These are phyloP conservation scores for Flexamia atlantica DNA, from an alignment of 2,888 invertebrate genomes.

Conservation along the genomic window DNA sequence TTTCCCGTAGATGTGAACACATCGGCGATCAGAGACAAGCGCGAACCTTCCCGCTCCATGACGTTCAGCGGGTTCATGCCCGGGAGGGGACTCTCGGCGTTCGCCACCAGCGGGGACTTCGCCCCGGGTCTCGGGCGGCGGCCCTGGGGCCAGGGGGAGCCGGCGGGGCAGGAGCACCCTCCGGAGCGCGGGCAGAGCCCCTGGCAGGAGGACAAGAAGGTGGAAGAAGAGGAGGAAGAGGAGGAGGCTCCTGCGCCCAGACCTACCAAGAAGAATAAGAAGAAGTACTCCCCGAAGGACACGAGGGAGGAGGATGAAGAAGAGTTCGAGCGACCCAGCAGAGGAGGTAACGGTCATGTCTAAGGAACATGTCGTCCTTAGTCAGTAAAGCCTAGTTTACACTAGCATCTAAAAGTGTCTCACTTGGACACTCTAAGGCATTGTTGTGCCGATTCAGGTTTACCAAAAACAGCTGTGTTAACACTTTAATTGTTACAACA, in stretches of 20 bases:
- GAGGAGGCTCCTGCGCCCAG: slow-evolving; percentile 41
- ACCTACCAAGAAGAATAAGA: slow-evolving; percentile 54
- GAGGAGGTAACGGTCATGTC: neutral
- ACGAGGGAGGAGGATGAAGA: slow-evolving; percentile 61
- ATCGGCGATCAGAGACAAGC: slow-evolving; percentile 65
- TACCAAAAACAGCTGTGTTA: too few relatives aligned
- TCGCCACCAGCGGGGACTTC: slow-evolving; percentile 68
- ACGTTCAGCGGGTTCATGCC: slow-evolving; percentile 71
- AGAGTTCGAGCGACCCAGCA: slow-evolving; percentile 57
- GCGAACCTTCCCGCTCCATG: slow-evolving; percentile 66
- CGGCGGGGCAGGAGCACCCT: slow-evolving; percentile 42
- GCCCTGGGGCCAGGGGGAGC: slow-evolving; percentile 52
- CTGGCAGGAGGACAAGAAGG: slow-evolving; percentile 42
- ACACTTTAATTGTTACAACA: too few relatives aligned
- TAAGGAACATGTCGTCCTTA: too few relatives aligned
- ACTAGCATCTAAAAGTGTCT: too few relatives aligned
- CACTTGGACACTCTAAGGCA: too few relatives aligned
- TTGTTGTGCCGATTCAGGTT: too few relatives aligned
- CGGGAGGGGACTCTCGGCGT: slow-evolving; percentile 69
- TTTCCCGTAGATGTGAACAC: slow-evolving; percentile 58
- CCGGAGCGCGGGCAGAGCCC: slow-evolving; percentile 61
- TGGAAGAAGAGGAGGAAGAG: slow-evolving; percentile 47
- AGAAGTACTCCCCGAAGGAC: slow-evolving; percentile 54
- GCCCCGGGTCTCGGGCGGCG: slow-evolving; percentile 23
- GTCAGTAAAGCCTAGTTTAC: too few relatives aligned